Percentiles rank a stretch among this genome's conserved stretches.
phyloP scores from a whole-genome alignment of 2,888 invertebrate genomes.

The Pegoplata infirma region DNA sequence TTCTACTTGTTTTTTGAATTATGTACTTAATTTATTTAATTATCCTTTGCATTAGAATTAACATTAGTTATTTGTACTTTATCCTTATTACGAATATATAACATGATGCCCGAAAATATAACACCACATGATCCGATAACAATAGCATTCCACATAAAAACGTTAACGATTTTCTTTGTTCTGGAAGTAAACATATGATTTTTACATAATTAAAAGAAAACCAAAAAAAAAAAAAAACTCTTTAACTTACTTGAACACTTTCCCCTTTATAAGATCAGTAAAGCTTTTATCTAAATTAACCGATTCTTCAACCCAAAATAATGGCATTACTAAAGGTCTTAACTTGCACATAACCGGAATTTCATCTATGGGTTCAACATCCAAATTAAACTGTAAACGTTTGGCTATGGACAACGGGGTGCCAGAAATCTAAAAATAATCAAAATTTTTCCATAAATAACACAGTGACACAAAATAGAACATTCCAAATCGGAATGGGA shows the following conservation, averaged over 20 bases:
- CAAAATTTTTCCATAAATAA: background rate
- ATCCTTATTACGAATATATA: constrained; percentile 24
- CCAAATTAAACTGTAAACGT: constrained; percentile 86
- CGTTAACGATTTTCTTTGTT: constrained; percentile 64
- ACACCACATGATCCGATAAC: constrained; percentile 64
- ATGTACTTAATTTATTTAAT: background rate
- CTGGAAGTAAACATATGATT: constrained; percentile 41
- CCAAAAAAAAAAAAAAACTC: background rate
- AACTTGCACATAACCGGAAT: constrained; percentile 83
- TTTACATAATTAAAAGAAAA: background rate
- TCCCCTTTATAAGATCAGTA: constrained; percentile 65
- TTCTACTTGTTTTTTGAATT: background rate
- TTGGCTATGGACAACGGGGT: constrained; percentile 85
- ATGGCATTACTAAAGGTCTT: constrained; percentile 82
- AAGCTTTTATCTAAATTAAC: constrained; percentile 65
- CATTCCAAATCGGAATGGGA: too few species aligned
- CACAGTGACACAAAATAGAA: too few species aligned
- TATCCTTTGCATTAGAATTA: background rate
- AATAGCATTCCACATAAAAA: constrained; percentile 65
- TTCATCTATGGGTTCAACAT: constrained; percentile 81
- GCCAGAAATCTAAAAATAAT: constrained; percentile 78
- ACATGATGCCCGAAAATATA: constrained; percentile 31
- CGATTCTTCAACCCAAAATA: constrained; percentile 90
- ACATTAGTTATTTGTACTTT: background rate
- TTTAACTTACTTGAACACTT: constrained; percentile 66